Evolutionary conservation across 92 coral and sea anemone genomes (phyloP).

Genomic region (Porites lobata): DNA sequence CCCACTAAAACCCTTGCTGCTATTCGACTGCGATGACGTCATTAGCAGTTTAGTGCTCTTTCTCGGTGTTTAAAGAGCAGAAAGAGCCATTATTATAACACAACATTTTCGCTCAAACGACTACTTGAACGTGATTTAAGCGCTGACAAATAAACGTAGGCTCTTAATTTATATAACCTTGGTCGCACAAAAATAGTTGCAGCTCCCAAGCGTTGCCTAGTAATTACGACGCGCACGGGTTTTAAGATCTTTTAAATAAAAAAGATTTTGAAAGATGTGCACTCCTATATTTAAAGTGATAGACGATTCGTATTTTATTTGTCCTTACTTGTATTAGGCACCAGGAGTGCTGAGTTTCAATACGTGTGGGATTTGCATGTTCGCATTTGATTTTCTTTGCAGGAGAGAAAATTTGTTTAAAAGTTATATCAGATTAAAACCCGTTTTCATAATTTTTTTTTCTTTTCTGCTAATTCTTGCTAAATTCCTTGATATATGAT

Average conservation of each 20-base stretch:
- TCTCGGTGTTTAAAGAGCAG: background rate
- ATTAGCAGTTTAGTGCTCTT: background rate
- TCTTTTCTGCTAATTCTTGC: too few relatives aligned
- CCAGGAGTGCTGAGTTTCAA: background rate
- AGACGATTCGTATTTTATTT: background rate
- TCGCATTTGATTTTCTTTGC: background rate
- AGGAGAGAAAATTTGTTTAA: background rate
- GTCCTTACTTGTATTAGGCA: background rate
- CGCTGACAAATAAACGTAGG: background rate
- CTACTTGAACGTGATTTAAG: background rate
- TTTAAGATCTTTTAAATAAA: too few relatives aligned
- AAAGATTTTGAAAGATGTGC: too few relatives aligned
- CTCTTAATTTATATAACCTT: background rate
- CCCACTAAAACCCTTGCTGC: background rate
- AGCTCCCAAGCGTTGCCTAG: background rate
- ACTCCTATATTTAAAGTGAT: too few relatives aligned
- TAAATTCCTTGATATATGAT: too few relatives aligned
- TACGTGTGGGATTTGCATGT: background rate
- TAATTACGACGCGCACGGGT: background rate
- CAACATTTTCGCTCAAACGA: too few relatives aligned
- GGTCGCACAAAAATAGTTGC: background rate
- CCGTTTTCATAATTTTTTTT: too few relatives aligned
- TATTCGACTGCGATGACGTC: background rate
- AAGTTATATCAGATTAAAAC: too few relatives aligned
- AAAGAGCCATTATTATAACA: background rate